Conservation (phyloP, 2,797 vertebrate genomes). For the Xenops minutus region DNA sequence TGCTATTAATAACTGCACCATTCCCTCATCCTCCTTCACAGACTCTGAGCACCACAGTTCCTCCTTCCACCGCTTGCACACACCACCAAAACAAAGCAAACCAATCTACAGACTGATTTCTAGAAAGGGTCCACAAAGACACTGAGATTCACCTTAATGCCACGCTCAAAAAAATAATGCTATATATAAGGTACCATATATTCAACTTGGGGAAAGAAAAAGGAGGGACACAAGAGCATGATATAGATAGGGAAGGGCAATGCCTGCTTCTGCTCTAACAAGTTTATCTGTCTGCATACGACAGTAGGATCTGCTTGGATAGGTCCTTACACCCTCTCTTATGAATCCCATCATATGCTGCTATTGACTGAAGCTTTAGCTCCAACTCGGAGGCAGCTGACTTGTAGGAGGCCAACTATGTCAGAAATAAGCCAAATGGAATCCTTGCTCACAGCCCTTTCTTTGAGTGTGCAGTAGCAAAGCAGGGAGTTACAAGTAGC, state of each 20-base stretch:
- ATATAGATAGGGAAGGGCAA: neutral
- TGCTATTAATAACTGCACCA: neutral
- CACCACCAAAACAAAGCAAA: neutral
- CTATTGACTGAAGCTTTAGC: neutral
- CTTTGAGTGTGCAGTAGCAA: neutral
- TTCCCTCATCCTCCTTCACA: neutral
- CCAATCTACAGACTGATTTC: neutral
- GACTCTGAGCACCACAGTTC: neutral
- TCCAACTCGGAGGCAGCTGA: neutral
- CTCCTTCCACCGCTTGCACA: neutral
- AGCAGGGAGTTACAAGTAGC: neutral
- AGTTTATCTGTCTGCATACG: neutral
- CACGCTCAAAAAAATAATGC: neutral
- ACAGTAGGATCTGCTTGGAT: neutral
- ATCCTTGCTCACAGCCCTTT: accelerated
- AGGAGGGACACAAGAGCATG: accelerated
- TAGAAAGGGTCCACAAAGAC: neutral
- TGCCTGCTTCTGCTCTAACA: neutral
- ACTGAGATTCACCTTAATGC: neutral
- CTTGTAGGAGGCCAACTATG: neutral
- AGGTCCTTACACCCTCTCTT: neutral
- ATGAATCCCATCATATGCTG: neutral
- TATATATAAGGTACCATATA: neutral
- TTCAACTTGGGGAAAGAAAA: neutral
- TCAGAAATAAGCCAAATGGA: neutral